Evolutionary conservation across 2,113 vertebrate genomes (phyloP).

Genomic region (Elephas maximus): DNA sequence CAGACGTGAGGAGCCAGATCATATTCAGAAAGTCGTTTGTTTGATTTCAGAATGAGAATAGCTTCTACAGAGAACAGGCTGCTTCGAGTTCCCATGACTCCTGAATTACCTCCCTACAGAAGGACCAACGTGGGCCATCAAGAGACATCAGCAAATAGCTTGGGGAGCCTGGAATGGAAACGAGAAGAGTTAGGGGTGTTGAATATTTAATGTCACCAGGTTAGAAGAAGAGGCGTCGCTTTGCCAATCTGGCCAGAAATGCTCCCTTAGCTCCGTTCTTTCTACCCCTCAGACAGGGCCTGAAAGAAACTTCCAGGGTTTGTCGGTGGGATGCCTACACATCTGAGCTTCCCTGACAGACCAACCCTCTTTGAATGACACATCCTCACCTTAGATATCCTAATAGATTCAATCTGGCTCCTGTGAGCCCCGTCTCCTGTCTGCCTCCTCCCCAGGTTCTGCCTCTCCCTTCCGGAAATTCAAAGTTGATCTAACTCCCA

Average conservation of each 20-base stretch:
- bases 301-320: too few species aligned
- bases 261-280: not conserved
- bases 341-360: not conserved
- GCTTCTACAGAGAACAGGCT: not conserved
- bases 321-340: not conserved
- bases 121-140: accelerated
- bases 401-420: not conserved
- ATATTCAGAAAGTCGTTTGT: not conserved
- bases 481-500: not conserved
- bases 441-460: not conserved
- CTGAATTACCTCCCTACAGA: not conserved
- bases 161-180: not conserved
- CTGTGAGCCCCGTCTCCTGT: accelerated
- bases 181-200: not conserved
- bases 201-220: accelerated
- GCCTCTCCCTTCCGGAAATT: not conserved
- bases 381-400: not conserved
- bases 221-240: not conserved
- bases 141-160: not conserved
- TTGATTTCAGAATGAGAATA: not conserved
- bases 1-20: not conserved
- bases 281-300: not conserved
- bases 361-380: not conserved
- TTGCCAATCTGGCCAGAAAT: not conserved
- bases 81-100: accelerated